Percentiles rank a stretch among this genome's conserved stretches.
Evolutionary conservation across 2,888 invertebrate species (phyloP).

Genomic region (Cetonia aurata): DNA sequence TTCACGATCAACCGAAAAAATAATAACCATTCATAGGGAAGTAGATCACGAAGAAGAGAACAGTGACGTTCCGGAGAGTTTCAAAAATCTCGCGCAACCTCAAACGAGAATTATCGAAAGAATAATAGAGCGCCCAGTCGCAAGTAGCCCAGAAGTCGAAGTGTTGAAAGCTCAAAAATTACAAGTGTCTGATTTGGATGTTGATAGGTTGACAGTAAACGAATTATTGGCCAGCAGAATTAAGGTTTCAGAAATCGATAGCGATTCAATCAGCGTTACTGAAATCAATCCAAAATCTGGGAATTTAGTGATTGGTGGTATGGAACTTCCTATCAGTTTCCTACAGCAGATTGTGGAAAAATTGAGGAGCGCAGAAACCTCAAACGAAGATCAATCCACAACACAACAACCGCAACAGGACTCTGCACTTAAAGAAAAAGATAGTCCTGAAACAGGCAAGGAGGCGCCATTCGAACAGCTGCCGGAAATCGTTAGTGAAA

Average conservation of each 20-base stretch:
- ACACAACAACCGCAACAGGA: not conserved
- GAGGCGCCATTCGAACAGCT: no score
- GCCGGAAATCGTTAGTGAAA: no score
- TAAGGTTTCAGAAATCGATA: conserved; percentile 84
- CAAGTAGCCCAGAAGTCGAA: conserved; percentile 58
- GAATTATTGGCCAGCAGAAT: conserved; percentile 85
- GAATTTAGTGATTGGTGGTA: conserved; percentile 75
- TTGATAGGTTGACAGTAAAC: conserved; percentile 82
- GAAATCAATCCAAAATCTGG: conserved; percentile 80
- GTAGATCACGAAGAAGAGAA: conserved; percentile 58
- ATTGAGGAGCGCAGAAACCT: conserved; percentile 11
- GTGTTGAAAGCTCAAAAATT: conserved; percentile 73
- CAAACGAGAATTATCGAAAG: conserved; percentile 50
- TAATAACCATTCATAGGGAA: conserved; percentile 57
- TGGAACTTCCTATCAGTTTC: conserved; percentile 77
- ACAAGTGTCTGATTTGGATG: conserved; percentile 81
- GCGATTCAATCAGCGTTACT: conserved; percentile 77
- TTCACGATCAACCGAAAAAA: conserved; percentile 54
- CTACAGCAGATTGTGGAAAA: conserved; percentile 74
- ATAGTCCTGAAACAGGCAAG: no score
- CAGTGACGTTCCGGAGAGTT: conserved; percentile 61
- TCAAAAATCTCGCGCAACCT: conserved; percentile 59
- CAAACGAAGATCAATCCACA: not conserved
- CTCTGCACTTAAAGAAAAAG: not conserved
- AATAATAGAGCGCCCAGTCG: conserved; percentile 55